These are phyloP conservation scores for Hippoglossus stenolepis DNA, from an alignment of 2,113 vertebrate species.

Conservation along the genomic window DNA sequence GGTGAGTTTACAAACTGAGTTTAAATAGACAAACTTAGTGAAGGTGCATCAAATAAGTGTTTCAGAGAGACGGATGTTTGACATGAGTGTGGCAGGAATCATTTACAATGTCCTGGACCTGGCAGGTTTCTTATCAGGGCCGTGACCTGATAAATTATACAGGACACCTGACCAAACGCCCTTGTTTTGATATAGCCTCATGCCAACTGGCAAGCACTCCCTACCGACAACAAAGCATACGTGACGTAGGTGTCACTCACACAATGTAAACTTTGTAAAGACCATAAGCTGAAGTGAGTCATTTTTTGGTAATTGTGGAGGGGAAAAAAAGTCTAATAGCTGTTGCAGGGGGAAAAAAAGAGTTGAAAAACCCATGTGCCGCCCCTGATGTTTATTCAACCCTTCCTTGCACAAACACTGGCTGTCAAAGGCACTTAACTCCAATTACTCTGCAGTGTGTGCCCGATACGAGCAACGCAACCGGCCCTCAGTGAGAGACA, in stretches of 20 bases:
- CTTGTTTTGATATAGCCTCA: conserved; percentile 8
- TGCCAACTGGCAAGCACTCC: conserved; percentile 12
- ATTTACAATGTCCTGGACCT: conserved; percentile 2
- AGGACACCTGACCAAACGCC: conserved; percentile 21
- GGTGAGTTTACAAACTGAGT: background rate
- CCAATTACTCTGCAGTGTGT: conserved; percentile 32
- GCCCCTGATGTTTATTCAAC: conserved; percentile 46
- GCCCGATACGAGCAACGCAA: conserved; percentile 18
- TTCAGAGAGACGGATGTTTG: background rate
- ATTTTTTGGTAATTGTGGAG: conserved; percentile 13
- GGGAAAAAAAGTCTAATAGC: background rate
- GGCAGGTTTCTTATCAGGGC: conserved; percentile 14
- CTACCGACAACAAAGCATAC: background rate
- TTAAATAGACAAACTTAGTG: no score
- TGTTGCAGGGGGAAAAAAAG: conserved; percentile 13
- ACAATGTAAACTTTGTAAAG: background rate
- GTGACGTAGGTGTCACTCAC: background rate
- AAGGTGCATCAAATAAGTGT: background rate
- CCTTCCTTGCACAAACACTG: conserved; percentile 58
- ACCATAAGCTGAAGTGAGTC: conserved; percentile 7
- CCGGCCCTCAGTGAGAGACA: conserved; percentile 9
- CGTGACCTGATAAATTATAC: conserved; percentile 25
- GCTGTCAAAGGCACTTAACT: conserved; percentile 48
- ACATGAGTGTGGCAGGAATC: background rate
- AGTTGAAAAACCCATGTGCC: conserved; percentile 38